Percentiles rank a stretch among this genome's conserved stretches.
Conservation (phyloP, 2,113 vertebrate genomes). For the Phalacrocorax aristotelis region DNA sequence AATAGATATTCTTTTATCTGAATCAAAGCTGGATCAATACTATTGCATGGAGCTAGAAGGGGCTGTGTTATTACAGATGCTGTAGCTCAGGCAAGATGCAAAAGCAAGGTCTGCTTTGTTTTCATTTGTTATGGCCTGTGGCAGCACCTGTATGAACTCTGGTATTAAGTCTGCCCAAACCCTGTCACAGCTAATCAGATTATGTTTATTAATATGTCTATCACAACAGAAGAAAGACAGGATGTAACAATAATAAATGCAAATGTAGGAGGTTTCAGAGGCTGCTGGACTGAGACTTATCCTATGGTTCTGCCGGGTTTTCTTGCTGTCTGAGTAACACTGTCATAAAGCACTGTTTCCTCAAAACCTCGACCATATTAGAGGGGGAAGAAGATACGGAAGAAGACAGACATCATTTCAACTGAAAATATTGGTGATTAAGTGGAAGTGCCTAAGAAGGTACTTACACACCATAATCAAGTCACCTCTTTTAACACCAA, state of each 20-base stretch:
- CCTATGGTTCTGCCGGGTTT: not conserved
- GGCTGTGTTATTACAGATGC: not conserved
- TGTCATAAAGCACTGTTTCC: not conserved
- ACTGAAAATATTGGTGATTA: not conserved
- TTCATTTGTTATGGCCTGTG: not conserved
- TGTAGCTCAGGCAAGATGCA: not conserved
- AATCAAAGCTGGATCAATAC: not conserved
- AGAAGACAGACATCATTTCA: not conserved
- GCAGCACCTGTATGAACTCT: not conserved
- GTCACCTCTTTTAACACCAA: not conserved
- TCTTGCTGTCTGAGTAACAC: not conserved
- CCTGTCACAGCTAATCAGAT: not conserved
- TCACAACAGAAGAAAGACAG: not conserved
- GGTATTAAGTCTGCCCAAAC: not conserved
- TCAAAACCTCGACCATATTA: not conserved
- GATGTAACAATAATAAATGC: not conserved
- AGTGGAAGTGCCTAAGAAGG: not conserved
- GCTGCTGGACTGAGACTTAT: not conserved
- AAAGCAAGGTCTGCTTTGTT: not conserved
- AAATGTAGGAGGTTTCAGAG: not conserved
- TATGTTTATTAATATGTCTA: not conserved
- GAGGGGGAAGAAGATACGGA: not conserved
- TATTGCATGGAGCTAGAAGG: not conserved
- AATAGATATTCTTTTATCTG: not conserved
- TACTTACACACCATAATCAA: not conserved